A percentile compares a stretch with the other conserved stretches of the same genome.
Conservation (phyloP, 1,140 invertebrate genomes). For the Geopemphigus sp. region DNA sequence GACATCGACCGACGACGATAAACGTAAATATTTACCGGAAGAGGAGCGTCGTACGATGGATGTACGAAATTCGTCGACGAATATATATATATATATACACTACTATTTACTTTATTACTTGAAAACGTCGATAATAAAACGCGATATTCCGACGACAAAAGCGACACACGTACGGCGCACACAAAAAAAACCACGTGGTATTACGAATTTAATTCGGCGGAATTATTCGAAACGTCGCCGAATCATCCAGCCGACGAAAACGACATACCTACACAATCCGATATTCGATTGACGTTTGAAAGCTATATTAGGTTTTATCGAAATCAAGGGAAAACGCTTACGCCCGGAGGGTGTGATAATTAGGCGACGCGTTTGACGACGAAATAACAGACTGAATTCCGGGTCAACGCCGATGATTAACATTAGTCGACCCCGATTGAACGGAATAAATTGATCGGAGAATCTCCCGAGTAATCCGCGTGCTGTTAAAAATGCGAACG, state of each 20-base stretch:
- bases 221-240: background rate
- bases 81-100: too few species aligned
- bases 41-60: too few species aligned
- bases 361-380: background rate
- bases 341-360: background rate
- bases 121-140: background rate
- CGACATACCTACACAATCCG: background rate
- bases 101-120: too few species aligned
- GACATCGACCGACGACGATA: too few species aligned
- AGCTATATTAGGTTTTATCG: background rate
- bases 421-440: background rate
- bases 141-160: background rate
- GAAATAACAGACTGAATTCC: slow-evolving; percentile 1
- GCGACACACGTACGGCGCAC: background rate
- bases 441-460: background rate
- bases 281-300: background rate
- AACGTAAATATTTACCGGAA: too few species aligned
- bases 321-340: slow-evolving; percentile 13
- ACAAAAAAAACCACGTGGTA: background rate
- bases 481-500: too few species aligned
- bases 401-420: background rate
- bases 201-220: background rate
- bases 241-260: slow-evolving; percentile 7
- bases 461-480: too few species aligned
- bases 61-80: too few species aligned